Conservation (phyloP, 2,797 vertebrate genomes). For the Notolabrus celidotus region DNA sequence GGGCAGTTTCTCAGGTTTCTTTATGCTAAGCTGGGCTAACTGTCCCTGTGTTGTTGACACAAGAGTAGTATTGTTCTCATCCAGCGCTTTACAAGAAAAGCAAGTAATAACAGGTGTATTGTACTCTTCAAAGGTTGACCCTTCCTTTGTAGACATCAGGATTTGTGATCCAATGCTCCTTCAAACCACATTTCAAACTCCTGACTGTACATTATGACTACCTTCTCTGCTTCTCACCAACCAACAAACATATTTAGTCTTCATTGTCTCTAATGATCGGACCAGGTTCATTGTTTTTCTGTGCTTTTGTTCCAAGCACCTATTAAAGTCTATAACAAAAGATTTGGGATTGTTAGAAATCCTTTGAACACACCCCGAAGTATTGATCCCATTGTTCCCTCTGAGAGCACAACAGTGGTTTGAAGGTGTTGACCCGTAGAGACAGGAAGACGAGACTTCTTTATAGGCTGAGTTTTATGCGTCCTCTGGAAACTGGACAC, state of each 20-base stretch:
- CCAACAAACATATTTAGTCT: conserved; percentile 19
- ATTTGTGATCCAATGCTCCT: no score
- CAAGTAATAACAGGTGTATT: no score
- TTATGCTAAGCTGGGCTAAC: no score
- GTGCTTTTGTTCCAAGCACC: conserved; percentile 34
- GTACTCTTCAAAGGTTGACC: no score
- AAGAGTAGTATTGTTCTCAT: no score
- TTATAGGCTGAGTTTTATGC: conserved; percentile 69
- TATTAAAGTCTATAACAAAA: conserved; percentile 46
- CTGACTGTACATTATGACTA: no score
- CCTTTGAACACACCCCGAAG: conserved; percentile 59
- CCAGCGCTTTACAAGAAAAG: no score
- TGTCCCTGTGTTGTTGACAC: no score
- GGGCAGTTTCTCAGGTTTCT: no score
- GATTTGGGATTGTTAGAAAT: conserved; percentile 54
- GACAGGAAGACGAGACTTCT: conserved; percentile 58
- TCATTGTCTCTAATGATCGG: conserved; percentile 2
- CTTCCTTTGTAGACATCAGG: no score
- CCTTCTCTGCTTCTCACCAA: neutral
- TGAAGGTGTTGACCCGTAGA: conserved; percentile 61
- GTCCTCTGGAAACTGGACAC: conserved; percentile 72
- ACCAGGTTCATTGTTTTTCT: conserved; percentile 41
- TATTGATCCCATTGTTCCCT: conserved; percentile 75
- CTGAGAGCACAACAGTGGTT: conserved; percentile 34
- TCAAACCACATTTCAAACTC: no score